Evolutionary conservation across 2,888 invertebrate species (phyloP).

Genomic region (Microplitis deprimator): DNA sequence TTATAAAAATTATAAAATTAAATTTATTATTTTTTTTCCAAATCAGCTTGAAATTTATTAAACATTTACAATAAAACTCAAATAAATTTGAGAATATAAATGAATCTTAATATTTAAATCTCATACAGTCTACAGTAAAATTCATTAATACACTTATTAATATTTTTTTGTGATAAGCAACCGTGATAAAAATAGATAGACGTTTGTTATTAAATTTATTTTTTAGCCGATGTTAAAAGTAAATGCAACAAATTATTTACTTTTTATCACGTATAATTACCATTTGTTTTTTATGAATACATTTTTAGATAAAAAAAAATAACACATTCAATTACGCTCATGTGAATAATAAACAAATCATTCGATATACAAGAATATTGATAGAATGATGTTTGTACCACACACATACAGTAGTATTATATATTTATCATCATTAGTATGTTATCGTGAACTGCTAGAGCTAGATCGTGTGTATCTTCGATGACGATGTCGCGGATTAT

Average conservation of each 20-base stretch:
- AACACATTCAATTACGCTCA: background rate
- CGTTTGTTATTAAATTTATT: background rate
- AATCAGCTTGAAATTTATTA: constrained; percentile 9
- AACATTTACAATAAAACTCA: constrained; percentile 23
- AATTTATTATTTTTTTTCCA: background rate
- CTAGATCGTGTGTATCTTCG: constrained; percentile 82
- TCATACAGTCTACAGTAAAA: background rate
- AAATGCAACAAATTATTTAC: background rate
- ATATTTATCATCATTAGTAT: constrained; percentile 3
- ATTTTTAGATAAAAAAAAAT: background rate
- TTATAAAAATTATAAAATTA: no score
- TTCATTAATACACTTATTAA: background rate
- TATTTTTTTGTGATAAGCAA: background rate
- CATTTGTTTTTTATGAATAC: background rate
- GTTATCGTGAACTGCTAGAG: constrained; percentile 81
- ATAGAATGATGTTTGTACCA: background rate
- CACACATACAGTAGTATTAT: background rate
- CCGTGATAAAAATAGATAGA: background rate
- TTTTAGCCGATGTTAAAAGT: background rate
- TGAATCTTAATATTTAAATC: background rate
- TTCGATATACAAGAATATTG: background rate
- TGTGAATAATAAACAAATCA: background rate
- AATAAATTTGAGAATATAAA: background rate
- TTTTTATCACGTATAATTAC: background rate
- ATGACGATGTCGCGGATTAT: constrained; percentile 74